Base-by-base conservation (phyloP, 1,140 invertebrate genomes). In the Orussus abietinus region DNA sequence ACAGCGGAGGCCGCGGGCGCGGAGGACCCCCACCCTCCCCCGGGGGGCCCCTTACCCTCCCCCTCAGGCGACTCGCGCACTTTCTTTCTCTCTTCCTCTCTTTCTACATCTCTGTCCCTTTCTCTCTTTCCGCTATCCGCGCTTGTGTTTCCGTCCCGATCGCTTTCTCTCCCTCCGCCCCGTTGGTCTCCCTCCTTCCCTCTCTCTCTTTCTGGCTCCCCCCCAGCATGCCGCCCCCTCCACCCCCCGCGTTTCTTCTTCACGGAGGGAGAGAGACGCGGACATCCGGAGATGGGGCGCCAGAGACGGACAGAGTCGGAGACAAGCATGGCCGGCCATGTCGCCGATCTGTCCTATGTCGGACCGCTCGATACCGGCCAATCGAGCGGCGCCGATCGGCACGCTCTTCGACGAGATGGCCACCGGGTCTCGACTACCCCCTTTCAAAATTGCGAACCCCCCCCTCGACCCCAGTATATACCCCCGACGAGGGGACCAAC, bases 1-100 rank as follows among this genome's bases (percentile, higher is more conserved):
- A 53, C 49, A 55, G 45, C 50, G 46, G 38, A 45, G 42, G 26
- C 36, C 49, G 59, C 62, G 55, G 51, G 51, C 56, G 62, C 57
- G 64, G 49, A 52, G 44, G 26, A 22, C 33, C 28, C 45, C 26
- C 38, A 33, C 37, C 12, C 25, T 15, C 13, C 22, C 6, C 18
- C 34, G 10, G 9, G 14, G 10, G 9, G n/a, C 31, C 7, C 34
- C 13, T 18, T 10, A 7, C 4, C 13, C 31, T 10, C 31, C 7
- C 17, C 31, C 10, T 12, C 30, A 5, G 7, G 7, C 30, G 28
- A 18, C 32, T 33, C 34, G 45, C 28, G 21, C 32, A 30, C 39
- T 32, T 47, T 35, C 41, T 51, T 33, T 21, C 18, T 26, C 32
- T 37, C 17, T 29, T 36, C 15, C 28, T 33, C 26, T 19, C 13